phyloP scores from a whole-genome alignment of 2,113 vertebrate species.

The Galbula dea region DNA sequence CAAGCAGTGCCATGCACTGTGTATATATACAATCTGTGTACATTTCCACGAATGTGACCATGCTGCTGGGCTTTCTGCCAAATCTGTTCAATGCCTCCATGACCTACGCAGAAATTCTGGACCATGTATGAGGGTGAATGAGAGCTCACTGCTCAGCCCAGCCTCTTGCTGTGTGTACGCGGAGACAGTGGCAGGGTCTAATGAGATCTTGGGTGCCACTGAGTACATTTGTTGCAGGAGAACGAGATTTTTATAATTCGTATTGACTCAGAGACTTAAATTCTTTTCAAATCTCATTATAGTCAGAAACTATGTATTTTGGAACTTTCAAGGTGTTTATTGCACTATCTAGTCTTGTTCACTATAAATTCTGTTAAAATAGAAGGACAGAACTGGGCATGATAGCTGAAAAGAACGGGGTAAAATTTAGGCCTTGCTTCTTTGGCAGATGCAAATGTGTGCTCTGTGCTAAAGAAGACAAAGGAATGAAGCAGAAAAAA shows the following conservation, averaged over 20 bases:
- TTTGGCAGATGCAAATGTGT: background rate
- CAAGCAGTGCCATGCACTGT: background rate
- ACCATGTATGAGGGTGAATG: fast-evolving
- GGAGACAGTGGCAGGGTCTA: background rate
- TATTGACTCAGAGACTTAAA: background rate
- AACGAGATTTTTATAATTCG: background rate
- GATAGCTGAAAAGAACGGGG: background rate
- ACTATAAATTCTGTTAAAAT: background rate
- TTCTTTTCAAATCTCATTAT: background rate
- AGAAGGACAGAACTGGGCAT: background rate
- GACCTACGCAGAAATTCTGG: background rate
- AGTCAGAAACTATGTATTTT: background rate
- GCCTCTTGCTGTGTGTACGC: background rate
- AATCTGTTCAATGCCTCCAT: background rate
- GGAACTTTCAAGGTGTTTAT: background rate
- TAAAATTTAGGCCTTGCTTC: background rate
- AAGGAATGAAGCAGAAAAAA: background rate
- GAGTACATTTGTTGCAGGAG: background rate
- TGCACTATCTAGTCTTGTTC: background rate
- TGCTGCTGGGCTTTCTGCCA: background rate
- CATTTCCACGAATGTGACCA: background rate
- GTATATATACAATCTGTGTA: background rate
- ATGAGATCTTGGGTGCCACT: background rate
- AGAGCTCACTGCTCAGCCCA: background rate
- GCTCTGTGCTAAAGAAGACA: background rate